Percentiles rank a stretch among this genome's conserved stretches.
phyloP scores from a whole-genome alignment of 2,113 vertebrate species.

The Lichenostomus cassidix region DNA sequence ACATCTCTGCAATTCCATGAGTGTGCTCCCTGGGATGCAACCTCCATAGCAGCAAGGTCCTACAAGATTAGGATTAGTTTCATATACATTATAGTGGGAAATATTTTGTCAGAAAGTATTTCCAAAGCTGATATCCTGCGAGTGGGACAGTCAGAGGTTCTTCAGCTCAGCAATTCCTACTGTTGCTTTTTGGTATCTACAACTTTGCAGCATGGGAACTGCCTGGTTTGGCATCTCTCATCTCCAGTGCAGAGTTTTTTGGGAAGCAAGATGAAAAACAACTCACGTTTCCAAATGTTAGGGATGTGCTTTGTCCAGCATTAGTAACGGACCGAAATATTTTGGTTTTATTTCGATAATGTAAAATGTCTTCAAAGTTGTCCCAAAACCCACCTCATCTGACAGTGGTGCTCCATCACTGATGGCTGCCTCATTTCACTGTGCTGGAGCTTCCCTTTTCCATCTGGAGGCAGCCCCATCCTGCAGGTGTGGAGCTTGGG shows the following conservation, averaged over 20 bases:
- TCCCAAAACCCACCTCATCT: not conserved
- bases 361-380: not conserved
- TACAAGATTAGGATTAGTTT: not conserved
- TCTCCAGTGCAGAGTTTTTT: not conserved
- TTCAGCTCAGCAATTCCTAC: not conserved
- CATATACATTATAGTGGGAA: not conserved
- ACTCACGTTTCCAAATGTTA: not conserved
- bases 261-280: not conserved
- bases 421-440: accelerated
- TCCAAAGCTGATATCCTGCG: not conserved
- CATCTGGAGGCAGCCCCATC: not conserved
- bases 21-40: not conserved
- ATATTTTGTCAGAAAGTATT: not conserved
- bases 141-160: not conserved
- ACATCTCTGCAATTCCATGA: not conserved
- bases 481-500: accelerated
- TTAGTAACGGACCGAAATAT: not conserved
- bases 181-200: not conserved
- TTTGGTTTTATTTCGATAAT: not conserved
- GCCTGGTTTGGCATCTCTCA: not conserved
- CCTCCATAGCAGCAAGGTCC: not conserved
- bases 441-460: not conserved
- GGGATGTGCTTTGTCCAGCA: not conserved
- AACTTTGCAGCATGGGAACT: not conserved
- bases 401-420: accelerated